These are phyloP conservation scores for Gonatopus flavifemur DNA, from an alignment of 1,140 invertebrate genomes.

Conservation along the genomic window DNA sequence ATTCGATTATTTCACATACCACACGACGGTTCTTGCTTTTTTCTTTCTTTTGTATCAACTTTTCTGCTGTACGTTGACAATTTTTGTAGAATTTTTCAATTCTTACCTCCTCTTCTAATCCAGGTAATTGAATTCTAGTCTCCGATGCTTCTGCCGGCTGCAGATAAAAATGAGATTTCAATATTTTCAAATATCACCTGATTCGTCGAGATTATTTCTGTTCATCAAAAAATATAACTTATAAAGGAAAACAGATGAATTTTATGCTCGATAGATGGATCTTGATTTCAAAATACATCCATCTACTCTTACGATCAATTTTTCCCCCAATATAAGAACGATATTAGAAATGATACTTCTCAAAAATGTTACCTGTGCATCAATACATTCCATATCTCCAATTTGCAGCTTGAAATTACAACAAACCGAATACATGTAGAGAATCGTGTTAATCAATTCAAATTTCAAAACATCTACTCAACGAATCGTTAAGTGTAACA, in stretches of 20 bases:
- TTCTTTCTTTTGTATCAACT: too few species aligned
- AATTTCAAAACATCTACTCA: too few species aligned
- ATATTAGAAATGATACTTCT: constrained; percentile 5
- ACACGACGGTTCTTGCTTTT: too few species aligned
- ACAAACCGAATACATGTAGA: too few species aligned
- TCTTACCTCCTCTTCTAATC: constrained; percentile 66
- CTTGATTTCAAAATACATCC: not conserved
- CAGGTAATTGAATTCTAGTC: constrained; percentile 73
- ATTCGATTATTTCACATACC: constrained; percentile 1
- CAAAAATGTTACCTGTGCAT: constrained; percentile 62
- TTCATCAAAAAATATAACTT: not conserved
- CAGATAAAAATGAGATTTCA: constrained; percentile 34
- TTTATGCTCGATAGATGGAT: not conserved
- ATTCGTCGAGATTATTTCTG: too few species aligned
- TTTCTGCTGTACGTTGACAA: too few species aligned
- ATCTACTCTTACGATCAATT: not conserved
- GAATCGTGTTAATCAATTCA: too few species aligned
- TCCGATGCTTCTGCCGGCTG: constrained; percentile 78
- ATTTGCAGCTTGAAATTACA: constrained; percentile 63
- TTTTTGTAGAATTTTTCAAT: too few species aligned
- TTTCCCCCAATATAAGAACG: not conserved
- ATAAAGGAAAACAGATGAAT: not conserved
- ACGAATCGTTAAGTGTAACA: too few species aligned
- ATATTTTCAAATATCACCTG: constrained; percentile 2
- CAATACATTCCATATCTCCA: constrained; percentile 65